A percentile compares a stretch with the other conserved stretches of the same genome.
Evolutionary conservation across 2,797 vertebrate genomes (phyloP).

Genomic region (Chaunax sp.): DNA sequence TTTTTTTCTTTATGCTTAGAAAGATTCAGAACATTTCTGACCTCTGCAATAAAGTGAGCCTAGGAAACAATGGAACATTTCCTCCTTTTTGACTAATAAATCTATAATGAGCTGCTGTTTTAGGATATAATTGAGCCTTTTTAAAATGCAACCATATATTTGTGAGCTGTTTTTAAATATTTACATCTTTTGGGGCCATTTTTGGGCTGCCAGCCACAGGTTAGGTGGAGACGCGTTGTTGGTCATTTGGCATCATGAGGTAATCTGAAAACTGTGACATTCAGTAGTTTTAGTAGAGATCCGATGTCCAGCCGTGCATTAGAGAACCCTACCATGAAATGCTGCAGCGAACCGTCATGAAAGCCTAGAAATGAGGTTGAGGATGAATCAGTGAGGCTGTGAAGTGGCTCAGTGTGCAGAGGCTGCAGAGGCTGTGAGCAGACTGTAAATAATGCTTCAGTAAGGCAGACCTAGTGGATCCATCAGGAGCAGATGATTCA

Average conservation of each 20-base stretch:
- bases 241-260: not conserved
- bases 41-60: no score
- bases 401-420: slow-evolving; percentile 18
- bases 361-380: slow-evolving; percentile 6
- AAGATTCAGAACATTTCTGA: no score
- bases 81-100: no score
- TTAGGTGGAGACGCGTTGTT: no score
- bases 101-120: no score
- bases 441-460: slow-evolving; percentile 42
- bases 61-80: no score
- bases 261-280: not conserved
- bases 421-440: slow-evolving; percentile 27
- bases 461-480: not conserved
- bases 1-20: no score
- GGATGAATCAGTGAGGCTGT: slow-evolving; percentile 19
- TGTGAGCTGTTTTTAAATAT: no score
- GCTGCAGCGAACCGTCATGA: not conserved
- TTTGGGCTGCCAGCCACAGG: no score
- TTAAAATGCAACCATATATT: no score
- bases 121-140: no score
- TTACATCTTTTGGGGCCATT: no score
- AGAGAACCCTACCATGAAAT: not conserved
- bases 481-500: slow-evolving; percentile 29
- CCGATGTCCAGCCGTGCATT: not conserved
- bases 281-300: not conserved